A percentile compares a stretch with the other conserved stretches of the same genome.
These are phyloP conservation scores for Silurus meridionalis DNA, from an alignment of 2,113 vertebrate species.

Conservation along the genomic window DNA sequence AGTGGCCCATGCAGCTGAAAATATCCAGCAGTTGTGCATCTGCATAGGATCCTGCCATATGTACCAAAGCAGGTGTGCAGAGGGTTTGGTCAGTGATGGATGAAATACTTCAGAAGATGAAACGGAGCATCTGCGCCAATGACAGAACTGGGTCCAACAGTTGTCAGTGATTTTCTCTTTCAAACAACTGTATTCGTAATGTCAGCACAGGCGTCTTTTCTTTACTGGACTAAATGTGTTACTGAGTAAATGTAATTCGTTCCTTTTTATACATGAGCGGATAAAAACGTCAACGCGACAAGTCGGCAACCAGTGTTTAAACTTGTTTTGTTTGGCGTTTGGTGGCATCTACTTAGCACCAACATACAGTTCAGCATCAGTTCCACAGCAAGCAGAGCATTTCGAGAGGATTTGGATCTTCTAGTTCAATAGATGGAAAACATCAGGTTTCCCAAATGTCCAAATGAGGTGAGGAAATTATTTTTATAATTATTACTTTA, in stretches of 20 bases:
- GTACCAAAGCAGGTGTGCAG: conserved; percentile 35
- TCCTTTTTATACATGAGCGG: too few species aligned
- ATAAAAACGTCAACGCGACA: too few species aligned
- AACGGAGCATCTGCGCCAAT: conserved; percentile 3
- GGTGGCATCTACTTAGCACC: too few species aligned
- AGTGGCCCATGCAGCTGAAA: conserved; percentile 29
- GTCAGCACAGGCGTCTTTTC: background rate
- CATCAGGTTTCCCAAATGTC: too few species aligned
- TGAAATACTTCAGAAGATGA: conserved; percentile 36
- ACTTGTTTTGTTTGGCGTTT: too few species aligned
- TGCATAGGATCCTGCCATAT: conserved; percentile 28
- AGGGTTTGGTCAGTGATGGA: conserved; percentile 33
- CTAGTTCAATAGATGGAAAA: too few species aligned
- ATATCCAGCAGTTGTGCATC: conserved; percentile 14
- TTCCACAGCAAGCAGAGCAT: too few species aligned
- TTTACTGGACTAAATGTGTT: background rate
- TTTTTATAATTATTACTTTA: too few species aligned
- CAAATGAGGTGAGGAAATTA: too few species aligned
- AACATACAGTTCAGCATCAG: too few species aligned
- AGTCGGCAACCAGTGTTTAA: too few species aligned
- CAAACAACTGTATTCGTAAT: conserved; percentile 1
- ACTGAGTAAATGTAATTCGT: background rate
- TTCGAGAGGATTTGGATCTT: too few species aligned
- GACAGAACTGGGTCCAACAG: conserved; percentile 28
- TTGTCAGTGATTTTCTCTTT: conserved; percentile 22